phyloP scores from a whole-genome alignment of 2,888 invertebrate genomes.

The Latrodectus hesperus region DNA sequence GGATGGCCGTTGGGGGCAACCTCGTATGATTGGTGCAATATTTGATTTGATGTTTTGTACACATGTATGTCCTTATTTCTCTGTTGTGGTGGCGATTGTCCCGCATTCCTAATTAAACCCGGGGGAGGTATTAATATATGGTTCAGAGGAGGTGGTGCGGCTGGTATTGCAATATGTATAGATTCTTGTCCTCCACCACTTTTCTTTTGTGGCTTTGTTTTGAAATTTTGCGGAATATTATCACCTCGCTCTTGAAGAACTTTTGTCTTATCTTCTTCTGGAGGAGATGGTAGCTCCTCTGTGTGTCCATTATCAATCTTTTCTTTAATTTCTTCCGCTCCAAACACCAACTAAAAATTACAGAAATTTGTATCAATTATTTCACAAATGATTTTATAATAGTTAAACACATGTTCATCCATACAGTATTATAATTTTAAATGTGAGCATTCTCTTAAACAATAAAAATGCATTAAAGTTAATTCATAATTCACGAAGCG shows the following conservation, averaged over 20 bases:
- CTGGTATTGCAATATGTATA: constrained; percentile 38
- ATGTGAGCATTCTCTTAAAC: no score
- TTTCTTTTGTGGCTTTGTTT: constrained; percentile 42
- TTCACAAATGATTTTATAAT: not conserved
- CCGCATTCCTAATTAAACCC: constrained; percentile 42
- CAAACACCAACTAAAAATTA: constrained; percentile 57
- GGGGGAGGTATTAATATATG: constrained; percentile 53
- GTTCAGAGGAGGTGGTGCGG: constrained; percentile 33
- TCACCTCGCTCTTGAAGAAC: constrained; percentile 54
- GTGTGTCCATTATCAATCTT: constrained; percentile 24
- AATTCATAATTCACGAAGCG: no score
- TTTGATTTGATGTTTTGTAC: constrained; percentile 61
- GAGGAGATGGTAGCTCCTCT: constrained; percentile 13
- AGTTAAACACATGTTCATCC: not conserved
- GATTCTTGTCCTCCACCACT: constrained; percentile 50
- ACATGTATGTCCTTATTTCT: constrained; percentile 42
- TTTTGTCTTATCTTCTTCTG: constrained; percentile 40
- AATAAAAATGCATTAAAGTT: no score
- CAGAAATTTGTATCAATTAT: not conserved
- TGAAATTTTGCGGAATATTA: constrained; percentile 31
- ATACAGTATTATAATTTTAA: no score
- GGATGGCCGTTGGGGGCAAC: constrained; percentile 38
- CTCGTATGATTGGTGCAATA: constrained; percentile 56
- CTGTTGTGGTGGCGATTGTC: constrained; percentile 28
- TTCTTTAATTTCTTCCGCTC: constrained; percentile 63